Evolutionary conservation across 2,888 invertebrate species (phyloP).

Genomic region (Therioaphis trifolii): DNA sequence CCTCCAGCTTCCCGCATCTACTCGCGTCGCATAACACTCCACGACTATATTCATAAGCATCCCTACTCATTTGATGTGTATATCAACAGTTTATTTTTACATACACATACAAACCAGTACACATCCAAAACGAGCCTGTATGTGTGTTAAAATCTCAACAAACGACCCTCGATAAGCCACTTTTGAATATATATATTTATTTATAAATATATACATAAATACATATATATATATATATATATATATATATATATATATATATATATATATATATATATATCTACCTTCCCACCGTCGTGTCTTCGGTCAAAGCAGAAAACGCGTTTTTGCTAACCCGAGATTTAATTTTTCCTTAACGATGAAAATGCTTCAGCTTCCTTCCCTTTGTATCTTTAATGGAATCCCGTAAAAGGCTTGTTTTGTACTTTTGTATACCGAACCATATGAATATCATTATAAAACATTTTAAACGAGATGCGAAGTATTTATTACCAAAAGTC

Average conservation of each 20-base stretch:
- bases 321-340: constrained; percentile 9
- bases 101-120: background rate
- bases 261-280: constrained; percentile 8
- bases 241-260: too few relatives aligned
- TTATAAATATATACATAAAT: too few relatives aligned
- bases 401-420: constrained; percentile 42
- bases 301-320: constrained; percentile 32
- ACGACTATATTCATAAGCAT: background rate
- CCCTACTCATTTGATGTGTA: constrained; percentile 33
- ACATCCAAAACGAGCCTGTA: background rate
- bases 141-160: constrained; percentile 16
- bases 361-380: background rate
- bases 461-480: constrained; percentile 30
- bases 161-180: background rate
- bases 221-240: too few relatives aligned
- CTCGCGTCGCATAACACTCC: background rate
- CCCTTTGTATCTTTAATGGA: constrained; percentile 16
- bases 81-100: constrained; percentile 56
- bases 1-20: background rate
- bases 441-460: constrained; percentile 38
- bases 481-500: constrained; percentile 27
- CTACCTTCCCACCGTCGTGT: background rate
- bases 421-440: constrained; percentile 41
- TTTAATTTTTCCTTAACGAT: constrained; percentile 36
- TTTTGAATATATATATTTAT: constrained; percentile 11